Conservation (phyloP, 2,797 vertebrate genomes). For the Danio albolineatus region DNA sequence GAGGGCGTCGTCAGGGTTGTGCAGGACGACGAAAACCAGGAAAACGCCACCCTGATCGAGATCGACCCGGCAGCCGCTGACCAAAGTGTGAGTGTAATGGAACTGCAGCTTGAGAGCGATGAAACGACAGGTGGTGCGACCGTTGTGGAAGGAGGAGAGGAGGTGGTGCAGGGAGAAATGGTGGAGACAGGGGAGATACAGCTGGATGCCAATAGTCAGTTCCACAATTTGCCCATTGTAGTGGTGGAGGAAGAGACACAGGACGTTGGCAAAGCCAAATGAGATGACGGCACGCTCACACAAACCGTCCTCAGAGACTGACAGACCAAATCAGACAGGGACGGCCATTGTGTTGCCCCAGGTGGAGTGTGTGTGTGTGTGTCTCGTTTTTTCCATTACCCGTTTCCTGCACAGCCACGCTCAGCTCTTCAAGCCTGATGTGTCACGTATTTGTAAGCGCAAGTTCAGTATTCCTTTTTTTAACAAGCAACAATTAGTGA, state of each 20-base stretch:
- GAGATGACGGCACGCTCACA: conserved; percentile 44
- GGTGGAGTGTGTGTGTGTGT: conserved; percentile 30
- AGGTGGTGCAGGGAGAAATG: conserved; percentile 38
- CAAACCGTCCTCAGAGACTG: conserved; percentile 29
- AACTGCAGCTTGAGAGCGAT: conserved; percentile 73
- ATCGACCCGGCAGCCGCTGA: conserved; percentile 87
- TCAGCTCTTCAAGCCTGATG: conserved; percentile 17
- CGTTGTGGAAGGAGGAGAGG: conserved; percentile 78
- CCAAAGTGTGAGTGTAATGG: conserved; percentile 72
- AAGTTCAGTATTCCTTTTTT: conserved; percentile 56
- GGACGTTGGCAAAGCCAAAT: conserved; percentile 70
- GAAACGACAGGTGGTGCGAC: conserved; percentile 66
- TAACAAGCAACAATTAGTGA: conserved; percentile 38
- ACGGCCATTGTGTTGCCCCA: conserved; percentile 24
- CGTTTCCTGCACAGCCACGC: conserved; percentile 49
- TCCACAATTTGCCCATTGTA: conserved; percentile 91
- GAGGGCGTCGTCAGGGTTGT: conserved; percentile 70
- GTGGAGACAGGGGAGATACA: conserved; percentile 76
- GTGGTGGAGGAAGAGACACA: conserved; percentile 86
- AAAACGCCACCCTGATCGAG: conserved; percentile 87
- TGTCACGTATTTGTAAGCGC: conserved; percentile 50
- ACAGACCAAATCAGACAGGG: conserved; percentile 27
- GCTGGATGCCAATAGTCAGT: conserved; percentile 85
- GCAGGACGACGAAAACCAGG: conserved; percentile 77
- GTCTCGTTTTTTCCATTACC: conserved; percentile 34